Evolutionary conservation across 2,113 vertebrate species (phyloP).

Genomic region (Heloderma charlesbogerti): DNA sequence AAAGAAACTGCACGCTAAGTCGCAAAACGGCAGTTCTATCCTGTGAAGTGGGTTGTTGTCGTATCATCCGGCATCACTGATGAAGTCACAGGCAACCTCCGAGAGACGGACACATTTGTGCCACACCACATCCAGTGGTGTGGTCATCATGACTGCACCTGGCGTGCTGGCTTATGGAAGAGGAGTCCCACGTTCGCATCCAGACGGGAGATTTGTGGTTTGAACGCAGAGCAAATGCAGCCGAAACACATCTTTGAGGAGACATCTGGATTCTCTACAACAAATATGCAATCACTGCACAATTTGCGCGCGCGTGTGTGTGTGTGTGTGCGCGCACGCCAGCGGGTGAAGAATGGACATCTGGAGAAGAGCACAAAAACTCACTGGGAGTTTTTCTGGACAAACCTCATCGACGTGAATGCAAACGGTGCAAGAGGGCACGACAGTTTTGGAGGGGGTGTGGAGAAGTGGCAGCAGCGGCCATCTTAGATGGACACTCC

Average conservation of each 20-base stretch:
- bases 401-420: background rate
- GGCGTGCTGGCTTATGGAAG: background rate
- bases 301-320: background rate
- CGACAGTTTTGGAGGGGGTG: background rate
- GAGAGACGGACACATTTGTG: background rate
- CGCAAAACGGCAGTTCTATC: background rate
- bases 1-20: background rate
- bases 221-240: background rate
- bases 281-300: background rate
- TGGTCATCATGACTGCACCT: background rate
- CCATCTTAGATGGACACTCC: too few relatives aligned
- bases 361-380: background rate
- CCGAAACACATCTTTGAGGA: background rate
- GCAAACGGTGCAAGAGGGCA: background rate
- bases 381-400: background rate
- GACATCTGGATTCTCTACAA: background rate
- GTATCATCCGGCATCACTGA: background rate
- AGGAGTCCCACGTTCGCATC: background rate
- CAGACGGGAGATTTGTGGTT: too few relatives aligned
- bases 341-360: background rate
- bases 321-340: too few relatives aligned
- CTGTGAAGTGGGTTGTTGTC: background rate
- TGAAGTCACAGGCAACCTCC: background rate
- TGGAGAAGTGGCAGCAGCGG: too few relatives aligned
- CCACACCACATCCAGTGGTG: background rate